These are phyloP conservation scores for Siderastrea radians DNA, from an alignment of 92 coral and sea anemone genomes.

Conservation along the genomic window DNA sequence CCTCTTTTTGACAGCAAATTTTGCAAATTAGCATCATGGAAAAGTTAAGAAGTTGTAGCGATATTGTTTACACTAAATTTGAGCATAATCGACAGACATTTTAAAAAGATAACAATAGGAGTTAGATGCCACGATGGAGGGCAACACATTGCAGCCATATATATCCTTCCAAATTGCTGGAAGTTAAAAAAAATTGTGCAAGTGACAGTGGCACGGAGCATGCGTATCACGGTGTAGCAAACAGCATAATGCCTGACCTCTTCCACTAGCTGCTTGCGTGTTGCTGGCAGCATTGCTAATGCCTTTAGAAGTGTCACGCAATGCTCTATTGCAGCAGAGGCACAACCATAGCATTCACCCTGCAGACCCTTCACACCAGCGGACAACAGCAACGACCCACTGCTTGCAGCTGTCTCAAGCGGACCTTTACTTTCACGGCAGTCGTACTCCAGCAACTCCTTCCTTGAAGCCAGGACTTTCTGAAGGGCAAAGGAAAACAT, in stretches of 20 bases:
- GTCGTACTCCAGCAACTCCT: conserved; percentile 95
- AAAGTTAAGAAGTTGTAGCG: no score
- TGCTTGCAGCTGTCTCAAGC: conserved; percentile 50
- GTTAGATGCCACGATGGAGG: no score
- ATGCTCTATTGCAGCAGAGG: conserved; percentile 99
- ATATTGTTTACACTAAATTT: no score
- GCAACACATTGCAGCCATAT: no score
- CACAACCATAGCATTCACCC: conserved; percentile 97
- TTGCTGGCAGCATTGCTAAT: conserved; percentile 90
- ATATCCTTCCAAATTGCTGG: background rate
- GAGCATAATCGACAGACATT: no score
- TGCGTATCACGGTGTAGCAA: background rate
- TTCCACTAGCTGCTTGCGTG: conserved; percentile 90
- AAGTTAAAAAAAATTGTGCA: background rate
- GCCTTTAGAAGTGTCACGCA: conserved; percentile 96
- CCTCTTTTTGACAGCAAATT: no score
- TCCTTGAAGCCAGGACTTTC: conserved; percentile 99
- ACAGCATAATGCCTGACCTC: conserved; percentile 64
- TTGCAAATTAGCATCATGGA: no score
- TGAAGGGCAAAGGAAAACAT: conserved; percentile 9
- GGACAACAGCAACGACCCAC: conserved; percentile 66
- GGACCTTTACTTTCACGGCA: conserved; percentile 82
- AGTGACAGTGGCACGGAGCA: background rate
- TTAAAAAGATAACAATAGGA: no score
- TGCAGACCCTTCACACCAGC: conserved; percentile 79